A percentile compares a stretch with the other conserved stretches of the same genome.
Conservation (phyloP, 2,888 invertebrate genomes). For the Agriopis marginaria region DNA sequence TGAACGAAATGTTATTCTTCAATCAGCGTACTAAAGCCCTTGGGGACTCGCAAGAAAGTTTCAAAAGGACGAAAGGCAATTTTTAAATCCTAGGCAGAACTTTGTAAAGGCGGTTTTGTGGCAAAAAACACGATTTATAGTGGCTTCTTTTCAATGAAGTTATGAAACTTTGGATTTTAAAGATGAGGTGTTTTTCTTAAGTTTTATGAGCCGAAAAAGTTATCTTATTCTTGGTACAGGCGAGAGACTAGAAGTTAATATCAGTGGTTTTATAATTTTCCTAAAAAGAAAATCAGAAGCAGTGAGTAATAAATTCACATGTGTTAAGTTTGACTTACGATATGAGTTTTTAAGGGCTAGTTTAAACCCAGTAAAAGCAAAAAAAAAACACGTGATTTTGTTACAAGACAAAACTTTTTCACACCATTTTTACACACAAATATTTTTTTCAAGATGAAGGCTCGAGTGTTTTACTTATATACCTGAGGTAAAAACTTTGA, state of each 20-base stretch:
- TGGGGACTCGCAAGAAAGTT: constrained; percentile 12
- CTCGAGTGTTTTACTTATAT: constrained; percentile 4
- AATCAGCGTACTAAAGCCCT: constrained; percentile 28
- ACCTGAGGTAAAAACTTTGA: constrained; percentile 2
- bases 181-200: too few species aligned
- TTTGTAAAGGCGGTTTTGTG: background rate
- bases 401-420: background rate
- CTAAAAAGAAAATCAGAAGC: too few species aligned
- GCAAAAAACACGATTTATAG: background rate
- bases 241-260: too few species aligned
- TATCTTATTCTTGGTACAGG: too few species aligned
- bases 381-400: background rate
- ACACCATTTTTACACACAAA: too few species aligned
- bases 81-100: constrained; percentile 24
- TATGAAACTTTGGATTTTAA: background rate
- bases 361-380: background rate
- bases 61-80: constrained; percentile 1
- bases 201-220: too few species aligned
- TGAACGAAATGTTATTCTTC: constrained; percentile 36
- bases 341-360: too few species aligned
- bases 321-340: too few species aligned
- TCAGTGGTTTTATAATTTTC: too few species aligned
- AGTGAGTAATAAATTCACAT: too few species aligned
- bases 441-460: background rate
- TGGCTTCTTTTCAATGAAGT: background rate